These are phyloP conservation scores for Setophaga coronata DNA, from an alignment of 2,113 vertebrate genomes.

Conservation along the genomic window DNA sequence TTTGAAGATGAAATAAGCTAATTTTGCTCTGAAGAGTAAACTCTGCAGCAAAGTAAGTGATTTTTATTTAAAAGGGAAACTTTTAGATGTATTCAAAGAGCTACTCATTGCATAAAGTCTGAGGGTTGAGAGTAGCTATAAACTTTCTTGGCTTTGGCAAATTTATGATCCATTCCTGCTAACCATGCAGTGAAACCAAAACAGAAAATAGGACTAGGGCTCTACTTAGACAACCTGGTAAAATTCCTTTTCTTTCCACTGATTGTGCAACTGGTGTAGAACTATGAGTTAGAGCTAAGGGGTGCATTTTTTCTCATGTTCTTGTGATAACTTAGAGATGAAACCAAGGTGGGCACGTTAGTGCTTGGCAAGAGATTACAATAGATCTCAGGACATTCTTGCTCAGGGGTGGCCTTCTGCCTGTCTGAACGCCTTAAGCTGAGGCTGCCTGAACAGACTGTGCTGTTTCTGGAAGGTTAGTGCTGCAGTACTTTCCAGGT, in stretches of 20 bases:
- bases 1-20: neutral
- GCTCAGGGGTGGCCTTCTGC: neutral
- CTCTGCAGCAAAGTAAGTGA: neutral
- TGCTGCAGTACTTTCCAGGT: neutral
- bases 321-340: neutral
- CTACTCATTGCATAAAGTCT: neutral
- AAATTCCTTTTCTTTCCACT: neutral
- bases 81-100: neutral
- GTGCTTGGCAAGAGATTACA: neutral
- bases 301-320: neutral
- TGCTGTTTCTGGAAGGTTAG: neutral
- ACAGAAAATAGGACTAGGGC: neutral
- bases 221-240: neutral
- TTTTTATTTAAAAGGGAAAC: neutral
- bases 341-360: neutral
- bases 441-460: neutral
- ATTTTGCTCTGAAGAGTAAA: neutral
- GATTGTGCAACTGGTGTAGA: neutral
- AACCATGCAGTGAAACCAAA: neutral
- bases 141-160: neutral
- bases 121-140: neutral
- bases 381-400: neutral
- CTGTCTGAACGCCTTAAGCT: neutral
- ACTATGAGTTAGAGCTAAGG: neutral
- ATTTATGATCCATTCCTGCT: neutral